These are phyloP conservation scores for Atractosteus spatula DNA, from an alignment of 2,113 vertebrate species.

Conservation along the genomic window DNA sequence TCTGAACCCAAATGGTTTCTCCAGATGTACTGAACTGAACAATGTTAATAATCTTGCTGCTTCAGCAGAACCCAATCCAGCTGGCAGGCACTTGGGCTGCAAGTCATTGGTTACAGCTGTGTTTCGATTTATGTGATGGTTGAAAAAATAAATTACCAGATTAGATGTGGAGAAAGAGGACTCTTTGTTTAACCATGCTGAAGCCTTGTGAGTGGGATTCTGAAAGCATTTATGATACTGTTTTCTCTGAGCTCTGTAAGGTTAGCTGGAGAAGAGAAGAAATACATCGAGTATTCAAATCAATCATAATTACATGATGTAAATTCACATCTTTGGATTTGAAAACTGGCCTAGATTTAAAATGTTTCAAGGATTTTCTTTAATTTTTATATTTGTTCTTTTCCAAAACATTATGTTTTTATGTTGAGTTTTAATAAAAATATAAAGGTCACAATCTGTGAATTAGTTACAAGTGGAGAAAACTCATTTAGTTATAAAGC, in stretches of 20 bases:
- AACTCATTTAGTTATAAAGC: no score
- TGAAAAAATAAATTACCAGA: conserved; percentile 96
- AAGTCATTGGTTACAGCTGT: conserved; percentile 95
- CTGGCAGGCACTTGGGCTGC: conserved; percentile 79
- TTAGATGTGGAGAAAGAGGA: conserved; percentile 79
- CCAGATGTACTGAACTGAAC: conserved; percentile 90
- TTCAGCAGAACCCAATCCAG: conserved; percentile 90
- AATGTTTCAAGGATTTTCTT: not conserved
- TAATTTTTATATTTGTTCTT: not conserved
- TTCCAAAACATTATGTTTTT: no score
- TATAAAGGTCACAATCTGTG: no score
- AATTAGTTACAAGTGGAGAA: no score
- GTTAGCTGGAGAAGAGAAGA: conserved; percentile 63
- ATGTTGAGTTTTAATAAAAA: no score
- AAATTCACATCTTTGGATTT: conserved; percentile 45
- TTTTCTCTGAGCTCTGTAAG: conserved; percentile 73
- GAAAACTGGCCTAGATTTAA: not conserved
- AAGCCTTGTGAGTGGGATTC: conserved; percentile 60
- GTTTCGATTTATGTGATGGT: conserved; percentile 90
- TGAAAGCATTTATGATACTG: conserved; percentile 76
- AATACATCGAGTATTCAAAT: conserved; percentile 63
- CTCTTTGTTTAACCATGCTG: conserved; percentile 68
- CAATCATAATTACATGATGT: conserved; percentile 60
- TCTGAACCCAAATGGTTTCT: conserved; percentile 82
- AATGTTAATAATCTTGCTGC: conserved; percentile 79